These are phyloP conservation scores for Drosophila oshimai DNA, from an alignment of 1,140 invertebrate species.

Conservation along the genomic window DNA sequence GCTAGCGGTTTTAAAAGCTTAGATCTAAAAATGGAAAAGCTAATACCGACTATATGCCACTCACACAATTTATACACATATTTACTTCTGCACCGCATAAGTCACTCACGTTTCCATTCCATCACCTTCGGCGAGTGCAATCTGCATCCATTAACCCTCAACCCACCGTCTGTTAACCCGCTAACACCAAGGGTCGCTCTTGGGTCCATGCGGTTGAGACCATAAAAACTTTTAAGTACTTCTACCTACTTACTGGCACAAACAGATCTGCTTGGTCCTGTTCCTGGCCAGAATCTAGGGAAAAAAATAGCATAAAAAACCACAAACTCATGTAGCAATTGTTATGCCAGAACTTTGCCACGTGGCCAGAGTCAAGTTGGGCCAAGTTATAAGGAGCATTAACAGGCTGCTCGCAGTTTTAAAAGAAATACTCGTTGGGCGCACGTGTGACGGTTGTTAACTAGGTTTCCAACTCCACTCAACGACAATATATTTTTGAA, in stretches of 20 bases:
- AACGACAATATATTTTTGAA: too few relatives aligned
- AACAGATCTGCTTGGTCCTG: neutral
- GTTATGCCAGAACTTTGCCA: slow-evolving; percentile 67
- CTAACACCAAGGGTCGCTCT: neutral
- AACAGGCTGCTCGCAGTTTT: slow-evolving; percentile 38
- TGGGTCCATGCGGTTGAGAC: slow-evolving; percentile 19
- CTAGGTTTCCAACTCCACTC: slow-evolving; percentile 30
- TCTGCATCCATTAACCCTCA: slow-evolving; percentile 42
- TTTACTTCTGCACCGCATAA: neutral
- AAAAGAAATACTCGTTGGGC: slow-evolving; percentile 33
- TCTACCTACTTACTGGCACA: slow-evolving; percentile 19
- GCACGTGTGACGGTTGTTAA: slow-evolving; percentile 65
- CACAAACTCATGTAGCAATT: slow-evolving; percentile 73
- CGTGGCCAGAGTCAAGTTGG: slow-evolving; percentile 42
- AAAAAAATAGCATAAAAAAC: slow-evolving; percentile 13
- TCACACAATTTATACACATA: too few relatives aligned
- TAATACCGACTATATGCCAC: too few relatives aligned
- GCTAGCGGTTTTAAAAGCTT: too few relatives aligned
- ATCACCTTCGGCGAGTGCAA: slow-evolving; percentile 8
- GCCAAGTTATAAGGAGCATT: slow-evolving; percentile 71
- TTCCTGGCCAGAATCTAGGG: neutral
- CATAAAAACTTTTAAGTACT: slow-evolving; percentile 52
- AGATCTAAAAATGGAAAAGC: too few relatives aligned
- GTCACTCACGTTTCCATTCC: too few relatives aligned
- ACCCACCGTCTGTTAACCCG: neutral